A percentile compares a stretch with the other conserved stretches of the same genome.
phyloP scores from a whole-genome alignment of 2,888 invertebrate species.

The Teinopalpus imperialis region DNA sequence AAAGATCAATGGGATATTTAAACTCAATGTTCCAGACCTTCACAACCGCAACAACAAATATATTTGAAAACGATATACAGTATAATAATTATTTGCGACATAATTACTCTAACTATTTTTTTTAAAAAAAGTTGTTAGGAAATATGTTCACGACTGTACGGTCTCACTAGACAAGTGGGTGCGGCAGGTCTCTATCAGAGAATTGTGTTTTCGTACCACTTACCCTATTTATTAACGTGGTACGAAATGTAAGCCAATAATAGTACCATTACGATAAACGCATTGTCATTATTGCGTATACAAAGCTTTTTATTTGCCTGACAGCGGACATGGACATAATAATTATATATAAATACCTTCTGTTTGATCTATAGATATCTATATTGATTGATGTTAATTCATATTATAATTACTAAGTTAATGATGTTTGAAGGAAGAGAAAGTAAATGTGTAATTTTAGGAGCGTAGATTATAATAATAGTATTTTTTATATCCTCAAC shows the following conservation, averaged over 20 bases:
- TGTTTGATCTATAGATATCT: slow-evolving; percentile 32
- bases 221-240: slow-evolving; percentile 32
- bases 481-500: too few relatives aligned
- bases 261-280: slow-evolving; percentile 37
- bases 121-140: background rate
- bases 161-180: slow-evolving; percentile 35
- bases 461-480: too few relatives aligned
- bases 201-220: slow-evolving; percentile 35
- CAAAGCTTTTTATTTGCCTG: slow-evolving; percentile 34
- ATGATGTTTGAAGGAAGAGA: slow-evolving; percentile 5
- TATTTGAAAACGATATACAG: too few relatives aligned
- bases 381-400: slow-evolving; percentile 32
- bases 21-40: too few relatives aligned
- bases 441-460: slow-evolving; percentile 6
- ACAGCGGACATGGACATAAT: slow-evolving; percentile 35
- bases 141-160: slow-evolving; percentile 31
- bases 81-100: too few relatives aligned
- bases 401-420: slow-evolving; percentile 26
- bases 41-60: too few relatives aligned
- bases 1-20: too few relatives aligned
- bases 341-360: slow-evolving; percentile 34
- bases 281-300: slow-evolving; percentile 38
- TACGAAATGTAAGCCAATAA: slow-evolving; percentile 27
- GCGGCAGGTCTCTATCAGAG: slow-evolving; percentile 33
- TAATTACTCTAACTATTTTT: too few relatives aligned